Evolutionary conservation across 1,140 invertebrate genomes (phyloP), one percentile per base, ranked within the genome.

Genomic region (Goniozus legneri): DNA sequence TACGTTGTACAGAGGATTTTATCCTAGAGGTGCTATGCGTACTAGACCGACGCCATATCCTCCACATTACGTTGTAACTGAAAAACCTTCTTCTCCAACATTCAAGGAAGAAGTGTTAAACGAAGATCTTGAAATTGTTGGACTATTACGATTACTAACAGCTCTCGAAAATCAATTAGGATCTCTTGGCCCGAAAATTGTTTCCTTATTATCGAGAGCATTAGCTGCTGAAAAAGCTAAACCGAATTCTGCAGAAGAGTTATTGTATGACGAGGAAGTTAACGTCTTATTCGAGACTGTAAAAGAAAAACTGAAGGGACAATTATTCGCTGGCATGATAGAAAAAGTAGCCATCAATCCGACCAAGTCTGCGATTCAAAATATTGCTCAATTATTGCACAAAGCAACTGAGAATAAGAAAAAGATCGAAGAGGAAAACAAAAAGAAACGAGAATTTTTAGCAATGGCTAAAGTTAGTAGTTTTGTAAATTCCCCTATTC

Each of bases 271-370:
- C 52, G 83, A 88, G 18, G 78, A 83, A 24, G 82, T 86, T 38
- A 82, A 81, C 56, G 84, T 88, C 0, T 73, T 91, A 32, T 82
- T 92, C 40, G 89, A 91, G 72, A 90, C 88, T 0, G 83, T 85
- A 0, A 91, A 91, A 64, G 89, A 92, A 62, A 91, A 91, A 66
- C 71, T 92, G 10, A 89, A 88, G 70, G 89, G 89, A 27, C 85
- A 88, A 42, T 67, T 88, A 22, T 82, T 87, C 50, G 88, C 88
- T 4, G 86, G 86, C 33, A 81, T 90, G 56, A 82, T 91, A 14
- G 76, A 82, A 31, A 78, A 81, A 47, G 70, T 78, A 56, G 82
- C 84, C 2, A 78, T 84, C 24, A 71, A 76, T 33, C 81, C 86
- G 4, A 82, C 83, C 16, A 79, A 80, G 52, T 77, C 72, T 8